A percentile compares a stretch with the other conserved stretches of the same genome.
Conservation (phyloP, 2,113 vertebrate genomes). For the Xenopus borealis region DNA sequence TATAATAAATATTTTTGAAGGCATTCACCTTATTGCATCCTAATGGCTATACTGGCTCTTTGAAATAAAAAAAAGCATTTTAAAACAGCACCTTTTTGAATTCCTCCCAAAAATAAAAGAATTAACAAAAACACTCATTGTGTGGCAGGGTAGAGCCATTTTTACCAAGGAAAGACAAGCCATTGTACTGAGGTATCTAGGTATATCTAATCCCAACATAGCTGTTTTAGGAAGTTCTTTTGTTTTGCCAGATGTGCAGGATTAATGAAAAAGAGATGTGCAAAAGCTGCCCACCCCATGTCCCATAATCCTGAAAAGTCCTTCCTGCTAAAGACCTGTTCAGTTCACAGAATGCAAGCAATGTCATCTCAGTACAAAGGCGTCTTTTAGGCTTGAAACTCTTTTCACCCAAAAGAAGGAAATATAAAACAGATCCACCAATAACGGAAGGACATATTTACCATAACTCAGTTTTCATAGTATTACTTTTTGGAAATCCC, state of each 20-base stretch:
- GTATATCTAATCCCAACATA: slow-evolving; percentile 25
- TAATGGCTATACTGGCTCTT: too few relatives aligned
- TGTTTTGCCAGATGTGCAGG: slow-evolving; percentile 46
- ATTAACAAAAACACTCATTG: neutral
- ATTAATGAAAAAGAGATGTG: slow-evolving; percentile 33
- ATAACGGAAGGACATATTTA: slow-evolving; percentile 9
- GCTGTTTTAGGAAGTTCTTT: slow-evolving; percentile 1
- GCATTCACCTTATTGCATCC: too few relatives aligned
- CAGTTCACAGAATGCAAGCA: slow-evolving; percentile 35
- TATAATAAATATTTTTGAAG: too few relatives aligned
- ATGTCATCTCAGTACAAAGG: slow-evolving; percentile 38
- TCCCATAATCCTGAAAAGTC: slow-evolving; percentile 36
- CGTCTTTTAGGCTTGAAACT: slow-evolving; percentile 34
- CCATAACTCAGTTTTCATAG: neutral
- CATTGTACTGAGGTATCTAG: slow-evolving; percentile 26
- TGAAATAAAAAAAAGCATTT: too few relatives aligned
- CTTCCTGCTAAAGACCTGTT: slow-evolving; percentile 32
- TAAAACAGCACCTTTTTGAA: too few relatives aligned
- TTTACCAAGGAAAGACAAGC: neutral
- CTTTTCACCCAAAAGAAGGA: slow-evolving; percentile 18
- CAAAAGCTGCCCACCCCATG: slow-evolving; percentile 33
- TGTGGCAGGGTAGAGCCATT: neutral
- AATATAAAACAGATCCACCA: slow-evolving; percentile 16
- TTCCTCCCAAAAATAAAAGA: too few relatives aligned
- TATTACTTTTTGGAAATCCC: slow-evolving; percentile 12